Evolutionary conservation across 1,140 invertebrate genomes (phyloP).

Genomic region (Sycobia sp.): DNA sequence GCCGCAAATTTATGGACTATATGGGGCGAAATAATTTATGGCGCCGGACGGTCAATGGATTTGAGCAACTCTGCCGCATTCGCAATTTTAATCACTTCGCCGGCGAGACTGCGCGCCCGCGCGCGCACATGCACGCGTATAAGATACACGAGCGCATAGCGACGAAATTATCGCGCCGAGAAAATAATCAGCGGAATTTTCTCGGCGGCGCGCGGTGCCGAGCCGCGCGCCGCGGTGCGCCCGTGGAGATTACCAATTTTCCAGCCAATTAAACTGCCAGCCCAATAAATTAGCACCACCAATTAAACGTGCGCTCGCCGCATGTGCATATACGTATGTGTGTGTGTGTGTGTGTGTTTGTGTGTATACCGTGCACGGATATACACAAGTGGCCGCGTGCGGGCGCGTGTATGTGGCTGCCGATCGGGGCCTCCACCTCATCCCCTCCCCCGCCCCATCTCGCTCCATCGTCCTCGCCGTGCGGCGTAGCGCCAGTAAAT

Average conservation of each 20-base stretch:
- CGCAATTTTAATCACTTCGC: no score
- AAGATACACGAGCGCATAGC: not conserved
- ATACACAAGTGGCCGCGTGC: no score
- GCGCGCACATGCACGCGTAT: not conserved
- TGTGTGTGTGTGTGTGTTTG: no score
- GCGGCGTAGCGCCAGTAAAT: constrained; percentile 10
- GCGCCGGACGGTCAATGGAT: no score
- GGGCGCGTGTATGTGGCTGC: no score
- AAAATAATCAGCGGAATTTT: not conserved
- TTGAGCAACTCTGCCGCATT: no score
- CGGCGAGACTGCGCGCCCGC: not conserved
- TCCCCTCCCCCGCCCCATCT: not conserved
- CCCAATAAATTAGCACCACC: not conserved
- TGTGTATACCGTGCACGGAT: no score
- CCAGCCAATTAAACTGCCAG: constrained; percentile 9
- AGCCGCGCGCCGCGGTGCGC: not conserved
- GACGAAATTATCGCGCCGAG: not conserved
- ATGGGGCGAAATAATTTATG: no score
- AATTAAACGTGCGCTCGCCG: no score
- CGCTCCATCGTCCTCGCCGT: not conserved
- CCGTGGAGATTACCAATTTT: constrained; percentile 16
- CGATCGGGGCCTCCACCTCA: not conserved
- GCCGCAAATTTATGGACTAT: no score
- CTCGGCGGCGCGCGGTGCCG: not conserved
- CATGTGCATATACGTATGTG: no score